These are phyloP conservation scores for Anagrus nilaparvatae DNA, from an alignment of 1,140 invertebrate genomes.

Conservation along the genomic window DNA sequence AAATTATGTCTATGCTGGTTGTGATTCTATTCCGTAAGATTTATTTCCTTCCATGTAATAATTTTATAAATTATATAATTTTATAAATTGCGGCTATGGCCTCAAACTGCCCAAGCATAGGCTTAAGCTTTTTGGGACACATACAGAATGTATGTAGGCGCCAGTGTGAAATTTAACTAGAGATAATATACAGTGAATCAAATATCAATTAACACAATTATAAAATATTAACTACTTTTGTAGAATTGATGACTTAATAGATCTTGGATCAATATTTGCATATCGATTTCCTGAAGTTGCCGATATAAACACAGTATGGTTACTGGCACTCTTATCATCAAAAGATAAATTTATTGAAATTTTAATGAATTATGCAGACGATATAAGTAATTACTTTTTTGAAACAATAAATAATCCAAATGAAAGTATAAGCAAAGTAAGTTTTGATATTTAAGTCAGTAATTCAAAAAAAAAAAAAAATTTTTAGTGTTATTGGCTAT, in stretches of 20 bases:
- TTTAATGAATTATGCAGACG: slow-evolving; percentile 14
- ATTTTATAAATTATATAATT: no score
- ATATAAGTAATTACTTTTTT: slow-evolving; percentile 14
- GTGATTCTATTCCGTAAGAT: slow-evolving; percentile 23
- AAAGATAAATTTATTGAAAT: slow-evolving; percentile 15
- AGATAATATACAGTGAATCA: no score
- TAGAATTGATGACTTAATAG: slow-evolving; percentile 23
- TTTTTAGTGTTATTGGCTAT: background rate
- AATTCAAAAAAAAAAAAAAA: no score
- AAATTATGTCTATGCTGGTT: slow-evolving; percentile 25
- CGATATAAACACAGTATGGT: slow-evolving; percentile 25
- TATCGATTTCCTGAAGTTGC: slow-evolving; percentile 14
- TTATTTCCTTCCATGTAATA: slow-evolving; percentile 2
- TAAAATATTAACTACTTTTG: slow-evolving; percentile 12
- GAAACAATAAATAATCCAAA: slow-evolving; percentile 9
- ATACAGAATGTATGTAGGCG: no score
- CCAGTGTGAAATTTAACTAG: no score
- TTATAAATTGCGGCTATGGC: no score
- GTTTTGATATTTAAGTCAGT: slow-evolving; percentile 9
- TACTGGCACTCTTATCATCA: slow-evolving; percentile 33
- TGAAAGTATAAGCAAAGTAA: slow-evolving; percentile 15
- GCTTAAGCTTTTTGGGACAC: no score
- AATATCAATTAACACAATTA: no score
- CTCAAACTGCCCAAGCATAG: no score
- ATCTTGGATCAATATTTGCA: slow-evolving; percentile 18